phyloP scores from a whole-genome alignment of 2,888 invertebrate genomes.

The Andrena marginata region DNA sequence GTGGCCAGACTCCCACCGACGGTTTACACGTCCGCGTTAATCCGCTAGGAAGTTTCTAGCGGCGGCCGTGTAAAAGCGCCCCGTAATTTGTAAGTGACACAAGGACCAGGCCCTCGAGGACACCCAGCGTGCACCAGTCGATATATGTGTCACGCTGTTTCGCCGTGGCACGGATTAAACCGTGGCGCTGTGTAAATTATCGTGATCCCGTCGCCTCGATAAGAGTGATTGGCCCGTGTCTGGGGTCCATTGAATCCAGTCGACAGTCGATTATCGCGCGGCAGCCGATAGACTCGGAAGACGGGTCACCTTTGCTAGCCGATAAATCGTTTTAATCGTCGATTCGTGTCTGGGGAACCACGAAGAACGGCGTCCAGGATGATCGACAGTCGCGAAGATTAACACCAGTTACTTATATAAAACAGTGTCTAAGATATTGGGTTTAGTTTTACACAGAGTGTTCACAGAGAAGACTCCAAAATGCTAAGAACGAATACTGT shows the following conservation, averaged over 20 bases:
- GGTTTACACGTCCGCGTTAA: conserved; percentile 67
- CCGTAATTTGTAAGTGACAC: conserved; percentile 70
- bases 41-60: conserved; percentile 65
- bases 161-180: conserved; percentile 50
- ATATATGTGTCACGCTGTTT: conserved; percentile 38
- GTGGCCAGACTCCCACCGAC: conserved; percentile 39
- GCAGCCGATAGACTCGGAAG: conserved; percentile 8
- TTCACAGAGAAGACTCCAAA: too few relatives aligned
- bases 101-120: conserved; percentile 44
- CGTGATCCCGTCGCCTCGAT: conserved; percentile 54
- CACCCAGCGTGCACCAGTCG: conserved; percentile 28
- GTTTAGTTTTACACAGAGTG: too few relatives aligned
- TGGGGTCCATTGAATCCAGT: conserved; percentile 36
- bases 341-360: background rate
- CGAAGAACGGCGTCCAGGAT: background rate
- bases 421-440: too few relatives aligned
- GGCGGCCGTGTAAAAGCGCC: conserved; percentile 64
- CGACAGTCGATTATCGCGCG: conserved; percentile 41
- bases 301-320: conserved; percentile 11
- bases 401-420: too few relatives aligned
- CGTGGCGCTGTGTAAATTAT: conserved; percentile 49
- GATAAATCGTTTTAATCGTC: conserved; percentile 19
- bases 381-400: too few relatives aligned
- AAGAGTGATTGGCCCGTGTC: conserved; percentile 42
- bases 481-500: too few relatives aligned